Percentiles rank a stretch among this genome's conserved stretches.
phyloP scores from a whole-genome alignment of 1,140 invertebrate species.

The Calephelis nemesis region DNA sequence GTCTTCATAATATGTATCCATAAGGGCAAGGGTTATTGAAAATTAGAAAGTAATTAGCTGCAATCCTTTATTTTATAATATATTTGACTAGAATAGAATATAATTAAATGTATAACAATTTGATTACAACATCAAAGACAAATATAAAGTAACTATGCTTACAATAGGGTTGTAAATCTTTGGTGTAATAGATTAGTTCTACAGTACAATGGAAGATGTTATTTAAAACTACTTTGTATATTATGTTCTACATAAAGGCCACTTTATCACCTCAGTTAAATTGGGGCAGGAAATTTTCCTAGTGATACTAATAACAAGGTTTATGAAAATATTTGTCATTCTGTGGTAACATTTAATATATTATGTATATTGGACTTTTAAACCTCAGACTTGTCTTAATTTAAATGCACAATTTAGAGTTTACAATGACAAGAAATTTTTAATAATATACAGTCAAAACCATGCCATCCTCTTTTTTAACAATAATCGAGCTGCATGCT shows the following conservation, averaged over 20 bases:
- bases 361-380: neutral
- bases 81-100: slow-evolving; percentile 18
- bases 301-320: slow-evolving; percentile 7
- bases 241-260: slow-evolving; percentile 20
- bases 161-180: slow-evolving; percentile 21
- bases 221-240: slow-evolving; percentile 14
- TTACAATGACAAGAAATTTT: neutral
- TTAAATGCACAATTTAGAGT: neutral
- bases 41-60: neutral
- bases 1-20: too few species aligned
- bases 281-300: slow-evolving; percentile 1
- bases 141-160: slow-evolving; percentile 2
- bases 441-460: too few species aligned
- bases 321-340: neutral
- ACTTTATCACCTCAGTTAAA: slow-evolving; percentile 22
- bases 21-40: too few species aligned
- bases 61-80: slow-evolving; percentile 19
- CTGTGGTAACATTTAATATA: slow-evolving; percentile 2
- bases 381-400: neutral
- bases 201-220: slow-evolving; percentile 24
- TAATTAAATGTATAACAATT: slow-evolving; percentile 18
- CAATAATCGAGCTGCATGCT: too few species aligned
- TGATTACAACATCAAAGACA: slow-evolving; percentile 12
- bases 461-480: too few species aligned
- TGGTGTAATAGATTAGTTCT: slow-evolving; percentile 24